These are phyloP conservation scores for Leptoteleia sp. DNA, from an alignment of 1,140 invertebrate species.

Conservation along the genomic window DNA sequence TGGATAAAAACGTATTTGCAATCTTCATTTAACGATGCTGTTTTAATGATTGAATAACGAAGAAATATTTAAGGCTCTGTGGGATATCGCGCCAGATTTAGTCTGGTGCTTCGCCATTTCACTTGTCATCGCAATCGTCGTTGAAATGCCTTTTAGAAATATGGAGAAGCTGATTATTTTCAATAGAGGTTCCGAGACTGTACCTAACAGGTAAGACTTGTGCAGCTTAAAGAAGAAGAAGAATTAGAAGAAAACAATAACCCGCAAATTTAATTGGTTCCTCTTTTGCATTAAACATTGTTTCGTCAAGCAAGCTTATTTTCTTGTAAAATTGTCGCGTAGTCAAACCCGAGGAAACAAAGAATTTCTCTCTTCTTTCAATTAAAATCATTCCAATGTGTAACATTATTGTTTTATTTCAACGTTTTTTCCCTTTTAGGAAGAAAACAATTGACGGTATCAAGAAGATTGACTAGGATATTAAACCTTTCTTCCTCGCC, in stretches of 20 bases:
- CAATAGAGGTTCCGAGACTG: conserved; percentile 34
- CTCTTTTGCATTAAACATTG: no score
- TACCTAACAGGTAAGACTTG: conserved; percentile 36
- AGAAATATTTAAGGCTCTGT: conserved; percentile 63
- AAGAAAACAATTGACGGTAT: conserved; percentile 44
- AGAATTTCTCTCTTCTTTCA: no score
- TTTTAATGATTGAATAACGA: conserved; percentile 23
- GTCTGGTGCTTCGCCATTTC: conserved; percentile 67
- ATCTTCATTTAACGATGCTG: conserved; percentile 7
- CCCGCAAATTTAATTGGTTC: no score
- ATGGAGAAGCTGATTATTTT: conserved; percentile 69
- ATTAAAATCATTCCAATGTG: conserved; percentile 20
- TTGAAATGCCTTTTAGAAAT: conserved; percentile 73
- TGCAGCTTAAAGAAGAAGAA: conserved; percentile 1
- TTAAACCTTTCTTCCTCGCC: conserved; percentile 45
- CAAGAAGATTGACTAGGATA: conserved; percentile 60
- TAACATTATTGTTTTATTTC: conserved; percentile 19
- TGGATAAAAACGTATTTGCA: background rate
- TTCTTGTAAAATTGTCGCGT: background rate
- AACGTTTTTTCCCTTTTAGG: conserved; percentile 40
- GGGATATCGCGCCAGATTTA: conserved; percentile 67
- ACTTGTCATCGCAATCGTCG: conserved; percentile 65
- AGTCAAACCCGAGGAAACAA: background rate
- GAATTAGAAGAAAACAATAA: no score
- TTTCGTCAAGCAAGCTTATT: background rate